Conservation (phyloP, 2,888 invertebrate genomes). For the Athalia circularis region DNA sequence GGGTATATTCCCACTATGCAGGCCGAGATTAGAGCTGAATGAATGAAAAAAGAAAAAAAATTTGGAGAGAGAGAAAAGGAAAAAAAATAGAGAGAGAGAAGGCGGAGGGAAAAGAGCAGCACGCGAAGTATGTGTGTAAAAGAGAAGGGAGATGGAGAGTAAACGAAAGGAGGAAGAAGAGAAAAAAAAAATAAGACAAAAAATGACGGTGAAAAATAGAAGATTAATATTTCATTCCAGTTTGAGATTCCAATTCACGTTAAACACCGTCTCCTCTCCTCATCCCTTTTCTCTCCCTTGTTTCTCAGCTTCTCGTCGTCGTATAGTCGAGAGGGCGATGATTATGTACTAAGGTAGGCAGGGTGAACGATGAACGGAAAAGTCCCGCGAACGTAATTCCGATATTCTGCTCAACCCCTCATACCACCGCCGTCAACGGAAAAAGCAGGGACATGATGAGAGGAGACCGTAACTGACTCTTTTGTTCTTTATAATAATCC, state of each 20-base stretch:
- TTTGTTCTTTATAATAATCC: too few relatives aligned
- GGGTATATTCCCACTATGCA: background rate
- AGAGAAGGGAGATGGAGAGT: background rate
- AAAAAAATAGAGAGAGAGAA: background rate
- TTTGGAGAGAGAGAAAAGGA: too few relatives aligned
- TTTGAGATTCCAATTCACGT: conserved; percentile 30
- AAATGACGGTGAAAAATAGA: conserved; percentile 10
- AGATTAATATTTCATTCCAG: conserved; percentile 41
- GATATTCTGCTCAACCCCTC: too few relatives aligned
- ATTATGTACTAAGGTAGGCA: background rate
- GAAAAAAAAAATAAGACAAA: background rate
- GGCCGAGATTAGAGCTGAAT: conserved; percentile 1
- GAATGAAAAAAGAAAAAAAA: background rate
- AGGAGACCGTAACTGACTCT: too few relatives aligned
- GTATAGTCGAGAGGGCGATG: too few relatives aligned
- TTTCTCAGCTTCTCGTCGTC: too few relatives aligned
- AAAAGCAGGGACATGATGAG: too few relatives aligned
- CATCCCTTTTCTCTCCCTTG: too few relatives aligned
- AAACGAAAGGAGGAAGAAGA: conserved; percentile 6
- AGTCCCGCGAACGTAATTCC: conserved; percentile 1
- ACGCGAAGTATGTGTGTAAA: background rate
- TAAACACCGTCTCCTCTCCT: conserved; percentile 16
- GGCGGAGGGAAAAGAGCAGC: background rate
- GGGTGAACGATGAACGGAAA: background rate
- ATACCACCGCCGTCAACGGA: too few relatives aligned